Evolutionary conservation across 2,113 vertebrate genomes (phyloP).

Genomic region (Lophotis ruficrista): DNA sequence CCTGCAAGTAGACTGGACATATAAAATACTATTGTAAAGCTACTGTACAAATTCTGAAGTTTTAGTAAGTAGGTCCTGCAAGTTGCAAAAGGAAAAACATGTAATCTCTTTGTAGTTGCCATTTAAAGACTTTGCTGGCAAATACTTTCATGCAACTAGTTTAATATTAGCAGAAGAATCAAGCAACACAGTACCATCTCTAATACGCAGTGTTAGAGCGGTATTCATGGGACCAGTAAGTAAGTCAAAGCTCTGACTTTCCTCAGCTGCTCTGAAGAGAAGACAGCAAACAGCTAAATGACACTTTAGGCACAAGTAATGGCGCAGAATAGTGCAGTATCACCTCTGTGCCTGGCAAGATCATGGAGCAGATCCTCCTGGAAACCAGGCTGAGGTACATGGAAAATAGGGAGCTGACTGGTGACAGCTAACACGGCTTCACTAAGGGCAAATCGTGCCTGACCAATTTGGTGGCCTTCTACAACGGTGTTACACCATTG

Average conservation of each 20-base stretch:
- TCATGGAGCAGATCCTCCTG: no score
- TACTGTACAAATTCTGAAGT: background rate
- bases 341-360: no score
- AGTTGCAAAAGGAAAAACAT: background rate
- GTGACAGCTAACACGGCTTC: no score
- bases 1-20: background rate
- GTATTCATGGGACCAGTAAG: background rate
- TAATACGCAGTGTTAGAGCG: background rate
- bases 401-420: no score
- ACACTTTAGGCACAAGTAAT: background rate
- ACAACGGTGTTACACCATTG: no score
- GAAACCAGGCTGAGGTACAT: no score
- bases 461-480: no score
- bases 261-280: background rate
- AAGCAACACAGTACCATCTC: background rate
- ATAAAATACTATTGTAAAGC: background rate
- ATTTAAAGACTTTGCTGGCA: background rate
- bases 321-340: no score
- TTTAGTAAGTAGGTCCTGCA: background rate
- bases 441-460: no score
- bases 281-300: background rate
- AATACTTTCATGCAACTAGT: background rate
- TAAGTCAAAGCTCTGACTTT: background rate
- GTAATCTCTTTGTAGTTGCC: background rate
- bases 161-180: background rate